Conservation (phyloP, 2,797 vertebrate species). For the Ptychadena robeensis region DNA sequence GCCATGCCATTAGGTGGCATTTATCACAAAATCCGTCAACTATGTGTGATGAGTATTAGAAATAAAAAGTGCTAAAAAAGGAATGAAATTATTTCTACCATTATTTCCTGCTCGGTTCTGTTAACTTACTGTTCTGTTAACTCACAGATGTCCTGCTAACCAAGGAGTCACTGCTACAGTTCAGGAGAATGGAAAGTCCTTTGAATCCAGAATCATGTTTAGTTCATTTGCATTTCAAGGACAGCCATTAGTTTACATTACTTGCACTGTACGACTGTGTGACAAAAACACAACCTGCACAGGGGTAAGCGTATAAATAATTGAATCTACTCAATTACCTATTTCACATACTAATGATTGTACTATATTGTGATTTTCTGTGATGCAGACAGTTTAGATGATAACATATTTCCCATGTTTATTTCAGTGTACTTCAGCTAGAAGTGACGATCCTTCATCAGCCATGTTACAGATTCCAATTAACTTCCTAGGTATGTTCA, state of each 20-base stretch:
- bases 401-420: neutral
- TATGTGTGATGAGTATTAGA: too few species aligned
- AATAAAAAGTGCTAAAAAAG: too few species aligned
- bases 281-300: constrained; percentile 47
- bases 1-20: too few species aligned
- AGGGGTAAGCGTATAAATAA: constrained; percentile 24
- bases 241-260: constrained; percentile 43
- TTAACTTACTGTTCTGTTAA: neutral
- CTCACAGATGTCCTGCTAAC: constrained; percentile 49
- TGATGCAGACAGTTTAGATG: neutral
- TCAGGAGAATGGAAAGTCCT: constrained; percentile 14
- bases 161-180: constrained; percentile 32
- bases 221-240: constrained; percentile 50
- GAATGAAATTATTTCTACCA: too few species aligned
- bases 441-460: neutral
- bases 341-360: neutral
- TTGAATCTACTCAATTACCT: neutral
- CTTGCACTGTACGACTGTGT: constrained; percentile 35
- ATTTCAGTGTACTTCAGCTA: constrained; percentile 20
- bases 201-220: constrained; percentile 37
- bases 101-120: neutral
- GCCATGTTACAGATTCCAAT: constrained; percentile 6
- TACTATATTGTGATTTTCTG: neutral
- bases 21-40: too few species aligned
- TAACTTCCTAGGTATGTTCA: constrained; percentile 22